phyloP scores from a whole-genome alignment of 2,888 invertebrate species.

The Oasisia sp. region DNA sequence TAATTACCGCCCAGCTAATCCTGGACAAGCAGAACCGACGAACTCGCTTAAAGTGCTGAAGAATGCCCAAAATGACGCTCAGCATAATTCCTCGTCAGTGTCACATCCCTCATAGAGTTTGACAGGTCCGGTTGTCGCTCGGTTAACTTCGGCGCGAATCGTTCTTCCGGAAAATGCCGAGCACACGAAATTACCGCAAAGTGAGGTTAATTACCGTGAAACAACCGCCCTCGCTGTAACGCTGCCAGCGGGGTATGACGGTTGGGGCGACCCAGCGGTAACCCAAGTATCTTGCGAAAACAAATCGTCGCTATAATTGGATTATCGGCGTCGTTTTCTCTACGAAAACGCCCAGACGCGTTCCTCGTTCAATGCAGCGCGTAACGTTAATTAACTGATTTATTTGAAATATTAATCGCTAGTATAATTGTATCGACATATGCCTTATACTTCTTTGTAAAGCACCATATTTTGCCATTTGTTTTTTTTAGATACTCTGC shows the following conservation, averaged over 20 bases:
- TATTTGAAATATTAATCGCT: not conserved
- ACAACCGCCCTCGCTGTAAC: not conserved
- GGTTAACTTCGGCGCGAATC: not conserved
- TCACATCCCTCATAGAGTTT: not conserved
- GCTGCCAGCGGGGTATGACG: not conserved
- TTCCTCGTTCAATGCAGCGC: not conserved
- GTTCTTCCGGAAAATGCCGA: not conserved
- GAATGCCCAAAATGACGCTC: not conserved
- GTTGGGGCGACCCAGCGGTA: not conserved
- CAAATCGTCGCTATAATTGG: not conserved
- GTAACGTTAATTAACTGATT: not conserved
- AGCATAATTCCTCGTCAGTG: not conserved
- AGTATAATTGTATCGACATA: too few species aligned
- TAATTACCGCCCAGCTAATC: too few species aligned
- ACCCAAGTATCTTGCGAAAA: not conserved
- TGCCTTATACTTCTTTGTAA: too few species aligned
- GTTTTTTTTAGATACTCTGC: too few species aligned
- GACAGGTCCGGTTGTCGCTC: not conserved
- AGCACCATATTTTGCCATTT: too few species aligned
- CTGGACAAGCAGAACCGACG: too few species aligned
- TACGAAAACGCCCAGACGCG: not conserved
- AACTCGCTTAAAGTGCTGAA: not conserved
- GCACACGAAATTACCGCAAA: not conserved
- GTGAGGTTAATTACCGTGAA: slow-evolving; percentile 6
- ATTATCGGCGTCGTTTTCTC: not conserved